These are phyloP conservation scores for Ypsolopha sequella DNA, from an alignment of 2,888 invertebrate species.

Conservation along the genomic window DNA sequence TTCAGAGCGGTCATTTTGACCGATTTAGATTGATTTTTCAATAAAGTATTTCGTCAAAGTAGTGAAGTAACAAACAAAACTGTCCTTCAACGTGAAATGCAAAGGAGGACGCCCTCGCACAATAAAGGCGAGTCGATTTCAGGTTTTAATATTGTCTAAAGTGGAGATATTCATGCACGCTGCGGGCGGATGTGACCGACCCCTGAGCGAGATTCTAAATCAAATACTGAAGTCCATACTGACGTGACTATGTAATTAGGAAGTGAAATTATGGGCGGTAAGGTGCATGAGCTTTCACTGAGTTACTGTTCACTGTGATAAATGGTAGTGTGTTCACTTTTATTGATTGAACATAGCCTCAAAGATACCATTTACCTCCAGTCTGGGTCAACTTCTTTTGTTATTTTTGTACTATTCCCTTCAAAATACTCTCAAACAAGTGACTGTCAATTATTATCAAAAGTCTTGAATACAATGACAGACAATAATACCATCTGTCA, in stretches of 20 bases:
- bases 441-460: no score
- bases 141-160: slow-evolving; percentile 20
- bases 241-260: slow-evolving; percentile 36
- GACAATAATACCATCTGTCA: no score
- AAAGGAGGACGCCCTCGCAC: slow-evolving; percentile 63
- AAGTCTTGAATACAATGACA: no score
- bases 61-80: slow-evolving; percentile 34
- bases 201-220: slow-evolving; percentile 14
- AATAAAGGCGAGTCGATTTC: slow-evolving; percentile 59
- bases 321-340: no score
- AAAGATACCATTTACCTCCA: no score
- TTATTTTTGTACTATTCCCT: no score
- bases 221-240: slow-evolving; percentile 29
- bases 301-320: no score
- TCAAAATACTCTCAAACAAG: no score
- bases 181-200: slow-evolving; percentile 13
- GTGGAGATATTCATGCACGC: slow-evolving; percentile 28
- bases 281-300: no score
- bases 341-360: no score
- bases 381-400: no score
- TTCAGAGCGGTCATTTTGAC: slow-evolving; percentile 45
- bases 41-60: slow-evolving; percentile 32
- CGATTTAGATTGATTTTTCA: slow-evolving; percentile 34
- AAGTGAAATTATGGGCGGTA: slow-evolving; percentile 3
- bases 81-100: slow-evolving; percentile 59